phyloP scores from a whole-genome alignment of 2,113 vertebrate genomes.

The Tiliqua scincoides region DNA sequence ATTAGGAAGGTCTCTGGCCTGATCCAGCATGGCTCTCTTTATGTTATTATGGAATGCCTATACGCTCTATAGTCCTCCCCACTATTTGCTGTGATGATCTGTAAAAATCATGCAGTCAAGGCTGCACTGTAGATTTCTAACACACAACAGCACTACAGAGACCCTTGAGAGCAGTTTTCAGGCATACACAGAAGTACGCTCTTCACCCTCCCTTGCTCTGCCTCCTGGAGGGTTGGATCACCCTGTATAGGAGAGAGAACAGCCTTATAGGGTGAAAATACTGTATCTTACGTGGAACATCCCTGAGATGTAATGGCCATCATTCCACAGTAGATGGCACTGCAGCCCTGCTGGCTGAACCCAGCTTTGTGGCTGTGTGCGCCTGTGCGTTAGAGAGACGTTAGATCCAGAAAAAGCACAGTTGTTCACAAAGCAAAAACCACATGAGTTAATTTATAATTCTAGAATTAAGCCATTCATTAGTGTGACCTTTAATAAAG shows the following conservation, averaged over 20 bases:
- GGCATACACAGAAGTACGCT: too few relatives aligned
- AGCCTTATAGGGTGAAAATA: too few relatives aligned
- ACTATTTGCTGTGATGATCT: too few relatives aligned
- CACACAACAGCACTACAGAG: too few relatives aligned
- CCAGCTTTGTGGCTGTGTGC: neutral
- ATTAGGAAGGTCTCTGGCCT: too few relatives aligned
- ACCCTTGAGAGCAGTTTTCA: too few relatives aligned
- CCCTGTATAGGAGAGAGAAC: neutral
- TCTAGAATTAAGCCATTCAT: neutral
- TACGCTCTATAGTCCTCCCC: too few relatives aligned
- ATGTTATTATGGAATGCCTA: too few relatives aligned
- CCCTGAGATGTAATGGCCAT: neutral
- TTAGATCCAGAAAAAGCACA: neutral
- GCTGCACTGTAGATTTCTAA: too few relatives aligned
- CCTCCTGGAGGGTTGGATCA: neutral
- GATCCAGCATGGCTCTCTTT: too few relatives aligned
- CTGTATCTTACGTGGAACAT: neutral
- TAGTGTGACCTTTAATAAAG: slow-evolving; percentile 13
- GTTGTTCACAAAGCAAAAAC: neutral
- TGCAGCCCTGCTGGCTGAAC: neutral
- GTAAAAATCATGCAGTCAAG: too few relatives aligned
- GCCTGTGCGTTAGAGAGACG: neutral
- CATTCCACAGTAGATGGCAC: neutral
- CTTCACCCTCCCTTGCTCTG: neutral
- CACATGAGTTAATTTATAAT: neutral